Conservation (phyloP, 1,140 invertebrate genomes). For the Coptotermes formosanus region DNA sequence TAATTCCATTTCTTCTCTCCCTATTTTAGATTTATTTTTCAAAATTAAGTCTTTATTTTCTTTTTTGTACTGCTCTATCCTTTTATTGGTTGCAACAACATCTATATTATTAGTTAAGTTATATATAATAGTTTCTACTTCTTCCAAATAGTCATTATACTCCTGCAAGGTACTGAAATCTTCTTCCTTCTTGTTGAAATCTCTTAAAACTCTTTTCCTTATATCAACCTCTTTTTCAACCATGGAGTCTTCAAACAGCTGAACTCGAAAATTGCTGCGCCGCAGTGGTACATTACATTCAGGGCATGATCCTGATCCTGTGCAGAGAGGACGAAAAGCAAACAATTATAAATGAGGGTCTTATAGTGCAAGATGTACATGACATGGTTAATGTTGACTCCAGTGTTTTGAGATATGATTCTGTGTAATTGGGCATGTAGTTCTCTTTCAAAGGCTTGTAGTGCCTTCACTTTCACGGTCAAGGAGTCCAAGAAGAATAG, state of each 20-base stretch:
- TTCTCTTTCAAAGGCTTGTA: no score
- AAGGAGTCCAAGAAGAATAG: no score
- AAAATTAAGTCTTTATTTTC: constrained; percentile 89
- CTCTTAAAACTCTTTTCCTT: constrained; percentile 80
- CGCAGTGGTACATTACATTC: constrained; percentile 86
- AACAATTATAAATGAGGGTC: constrained; percentile 24
- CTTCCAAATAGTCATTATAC: constrained; percentile 93
- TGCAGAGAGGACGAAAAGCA: constrained; percentile 40
- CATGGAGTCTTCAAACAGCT: constrained; percentile 92
- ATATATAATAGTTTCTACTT: constrained; percentile 87
- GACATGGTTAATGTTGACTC: constrained; percentile 5
- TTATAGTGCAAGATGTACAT: constrained; percentile 22
- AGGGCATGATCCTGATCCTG: constrained; percentile 88
- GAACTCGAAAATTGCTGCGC: constrained; percentile 87
- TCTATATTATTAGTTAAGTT: constrained; percentile 92
- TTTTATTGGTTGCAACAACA: constrained; percentile 83
- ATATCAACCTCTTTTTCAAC: constrained; percentile 99
- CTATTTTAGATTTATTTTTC: constrained; percentile 73
- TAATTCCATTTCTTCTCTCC: constrained; percentile 72
- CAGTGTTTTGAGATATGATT: no score
- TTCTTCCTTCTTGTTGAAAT: constrained; percentile 90
- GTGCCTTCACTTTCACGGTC: no score
- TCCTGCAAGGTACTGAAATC: constrained; percentile 79
- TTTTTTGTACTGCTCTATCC: constrained; percentile 91
- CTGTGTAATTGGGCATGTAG: no score